These are phyloP conservation scores for Griposia aprilina DNA, from an alignment of 2,888 invertebrate genomes.

Conservation along the genomic window DNA sequence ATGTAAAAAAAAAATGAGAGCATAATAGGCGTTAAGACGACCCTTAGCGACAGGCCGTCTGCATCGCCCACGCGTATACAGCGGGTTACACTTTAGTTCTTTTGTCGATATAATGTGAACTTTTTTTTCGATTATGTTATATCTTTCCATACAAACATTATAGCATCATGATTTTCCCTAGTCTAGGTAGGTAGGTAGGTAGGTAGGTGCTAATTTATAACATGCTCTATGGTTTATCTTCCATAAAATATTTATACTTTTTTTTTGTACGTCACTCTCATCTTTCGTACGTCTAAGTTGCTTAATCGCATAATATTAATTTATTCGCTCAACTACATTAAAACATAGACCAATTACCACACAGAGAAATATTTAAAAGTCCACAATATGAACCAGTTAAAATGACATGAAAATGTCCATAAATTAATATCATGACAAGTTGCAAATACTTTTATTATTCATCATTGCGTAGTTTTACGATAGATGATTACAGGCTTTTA, in stretches of 20 bases:
- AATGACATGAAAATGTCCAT: constrained; percentile 25
- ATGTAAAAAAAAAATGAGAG: constrained; percentile 78
- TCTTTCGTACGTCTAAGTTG: background rate
- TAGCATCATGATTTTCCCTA: background rate
- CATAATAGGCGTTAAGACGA: constrained; percentile 74
- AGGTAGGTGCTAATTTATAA: too few relatives aligned
- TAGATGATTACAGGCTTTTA: constrained; percentile 59
- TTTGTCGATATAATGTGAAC: background rate
- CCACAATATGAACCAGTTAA: constrained; percentile 11
- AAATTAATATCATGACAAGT: constrained; percentile 29
- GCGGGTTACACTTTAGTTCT: constrained; percentile 66
- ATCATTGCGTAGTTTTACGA: constrained; percentile 51
- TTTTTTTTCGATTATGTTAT: background rate
- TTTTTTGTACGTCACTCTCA: background rate
- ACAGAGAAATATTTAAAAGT: constrained; percentile 20
- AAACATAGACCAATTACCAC: constrained; percentile 27
- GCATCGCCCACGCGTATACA: constrained; percentile 77
- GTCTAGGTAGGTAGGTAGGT: too few relatives aligned
- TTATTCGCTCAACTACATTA: background rate
- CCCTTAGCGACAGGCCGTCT: constrained; percentile 87
- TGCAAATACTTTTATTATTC: constrained; percentile 44
- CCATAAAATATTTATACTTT: background rate
- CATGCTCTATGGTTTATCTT: background rate
- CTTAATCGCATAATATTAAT: background rate
- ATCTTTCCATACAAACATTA: background rate